Evolutionary conservation across 1,140 invertebrate species (phyloP).

Genomic region (Trinorchestia longiramus): DNA sequence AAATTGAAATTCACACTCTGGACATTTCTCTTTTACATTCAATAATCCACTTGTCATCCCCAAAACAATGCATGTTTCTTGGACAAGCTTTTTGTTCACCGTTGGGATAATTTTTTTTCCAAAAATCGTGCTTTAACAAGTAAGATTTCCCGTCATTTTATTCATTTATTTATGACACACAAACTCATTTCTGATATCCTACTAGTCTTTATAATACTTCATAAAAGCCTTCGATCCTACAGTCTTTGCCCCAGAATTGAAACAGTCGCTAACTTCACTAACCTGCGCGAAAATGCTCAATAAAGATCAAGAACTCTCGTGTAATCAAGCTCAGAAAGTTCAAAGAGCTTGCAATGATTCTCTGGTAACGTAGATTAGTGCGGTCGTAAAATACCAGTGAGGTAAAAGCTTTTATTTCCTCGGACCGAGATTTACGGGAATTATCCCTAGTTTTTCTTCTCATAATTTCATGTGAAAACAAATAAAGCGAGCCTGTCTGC

Average conservation of each 20-base stretch:
- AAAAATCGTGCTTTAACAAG: background rate
- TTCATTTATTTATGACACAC: background rate
- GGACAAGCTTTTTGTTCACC: too few relatives aligned
- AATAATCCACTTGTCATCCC: too few relatives aligned
- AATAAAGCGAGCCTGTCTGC: background rate
- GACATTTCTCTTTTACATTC: too few relatives aligned
- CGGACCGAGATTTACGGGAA: background rate
- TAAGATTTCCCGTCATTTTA: background rate
- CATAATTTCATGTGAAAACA: background rate
- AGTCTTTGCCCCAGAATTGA: background rate
- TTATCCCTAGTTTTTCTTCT: background rate
- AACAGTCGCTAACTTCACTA: background rate
- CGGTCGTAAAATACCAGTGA: background rate
- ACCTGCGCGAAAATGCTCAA: background rate
- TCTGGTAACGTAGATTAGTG: background rate
- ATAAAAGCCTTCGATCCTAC: background rate
- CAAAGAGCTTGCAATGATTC: background rate
- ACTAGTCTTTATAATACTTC: background rate
- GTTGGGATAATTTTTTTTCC: background rate
- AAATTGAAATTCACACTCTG: too few relatives aligned
- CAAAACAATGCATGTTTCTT: background rate
- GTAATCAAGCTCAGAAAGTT: background rate
- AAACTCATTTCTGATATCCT: too few relatives aligned
- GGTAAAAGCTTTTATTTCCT: constrained; percentile 9
- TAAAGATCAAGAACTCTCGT: background rate